Conservation (phyloP, 2,888 invertebrate species). For the Rambutsinella grinnellia region DNA sequence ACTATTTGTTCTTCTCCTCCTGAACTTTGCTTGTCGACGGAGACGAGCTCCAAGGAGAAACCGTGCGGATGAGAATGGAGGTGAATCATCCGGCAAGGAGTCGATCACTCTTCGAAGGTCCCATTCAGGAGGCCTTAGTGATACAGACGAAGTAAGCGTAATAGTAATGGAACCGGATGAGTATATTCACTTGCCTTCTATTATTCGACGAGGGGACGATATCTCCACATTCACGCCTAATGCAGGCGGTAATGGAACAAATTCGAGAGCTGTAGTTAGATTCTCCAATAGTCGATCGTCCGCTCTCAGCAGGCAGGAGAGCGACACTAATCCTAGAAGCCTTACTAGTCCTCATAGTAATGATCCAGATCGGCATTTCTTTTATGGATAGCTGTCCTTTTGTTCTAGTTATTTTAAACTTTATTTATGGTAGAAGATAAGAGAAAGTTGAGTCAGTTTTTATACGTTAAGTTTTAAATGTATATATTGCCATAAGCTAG, state of each 20-base stretch:
- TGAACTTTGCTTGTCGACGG: conserved; percentile 47
- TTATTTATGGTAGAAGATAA: no score
- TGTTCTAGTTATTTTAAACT: conserved; percentile 10
- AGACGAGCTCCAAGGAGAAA: conserved; percentile 41
- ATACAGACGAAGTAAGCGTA: conserved; percentile 59
- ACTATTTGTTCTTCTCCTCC: conserved; percentile 49
- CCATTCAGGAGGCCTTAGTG: conserved; percentile 59
- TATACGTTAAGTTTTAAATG: no score
- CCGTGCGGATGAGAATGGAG: conserved; percentile 21
- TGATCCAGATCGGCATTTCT: conserved; percentile 61
- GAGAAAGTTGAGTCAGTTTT: no score
- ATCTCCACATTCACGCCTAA: conserved; percentile 35
- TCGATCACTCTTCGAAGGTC: conserved; percentile 46
- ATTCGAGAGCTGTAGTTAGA: conserved; percentile 45
- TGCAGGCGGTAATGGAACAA: conserved; percentile 22
- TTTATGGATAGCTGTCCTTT: conserved; percentile 53
- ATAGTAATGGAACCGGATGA: conserved; percentile 59
- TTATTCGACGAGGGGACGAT: conserved; percentile 50
- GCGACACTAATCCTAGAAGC: conserved; percentile 62
- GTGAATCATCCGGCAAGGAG: conserved; percentile 28
- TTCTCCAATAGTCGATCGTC: conserved; percentile 59
- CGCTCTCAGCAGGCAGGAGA: conserved; percentile 56
- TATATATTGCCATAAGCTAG: background rate
- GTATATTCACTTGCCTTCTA: conserved; percentile 59
- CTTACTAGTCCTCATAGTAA: conserved; percentile 60